Evolutionary conservation across 1,140 invertebrate genomes (phyloP).

Genomic region (Camponotus vicinus): DNA sequence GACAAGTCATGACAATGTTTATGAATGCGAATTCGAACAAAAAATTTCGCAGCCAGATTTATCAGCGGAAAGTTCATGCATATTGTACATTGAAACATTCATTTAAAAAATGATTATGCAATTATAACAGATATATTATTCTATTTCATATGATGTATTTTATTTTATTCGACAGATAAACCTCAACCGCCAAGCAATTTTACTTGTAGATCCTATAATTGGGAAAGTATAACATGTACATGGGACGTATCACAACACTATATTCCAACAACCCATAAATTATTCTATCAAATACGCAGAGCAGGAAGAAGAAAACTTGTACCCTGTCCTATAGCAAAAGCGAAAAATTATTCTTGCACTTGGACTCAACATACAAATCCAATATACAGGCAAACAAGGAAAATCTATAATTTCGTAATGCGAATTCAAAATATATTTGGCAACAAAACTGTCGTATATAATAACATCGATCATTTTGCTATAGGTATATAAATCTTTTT

Average conservation of each 20-base stretch:
- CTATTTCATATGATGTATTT: not conserved
- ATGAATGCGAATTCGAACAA: too few species aligned
- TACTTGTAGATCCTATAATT: conserved; percentile 89
- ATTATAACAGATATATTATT: not conserved
- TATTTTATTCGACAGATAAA: conserved; percentile 74
- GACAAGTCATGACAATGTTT: not conserved
- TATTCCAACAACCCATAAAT: conserved; percentile 86
- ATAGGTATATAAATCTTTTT: conserved; percentile 82
- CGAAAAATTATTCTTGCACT: conserved; percentile 80
- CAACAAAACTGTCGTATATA: conserved; percentile 78
- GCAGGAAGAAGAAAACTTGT: conserved; percentile 76
- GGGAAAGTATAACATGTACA: conserved; percentile 89
- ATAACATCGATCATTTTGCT: conserved; percentile 88
- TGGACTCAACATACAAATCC: conserved; percentile 88
- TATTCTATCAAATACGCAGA: conserved; percentile 86
- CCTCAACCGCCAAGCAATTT: conserved; percentile 88
- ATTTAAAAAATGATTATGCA: not conserved
- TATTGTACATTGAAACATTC: not conserved
- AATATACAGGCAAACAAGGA: conserved; percentile 88
- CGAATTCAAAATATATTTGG: conserved; percentile 87
- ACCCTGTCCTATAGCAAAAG: conserved; percentile 77
- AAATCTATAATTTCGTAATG: conserved; percentile 87
- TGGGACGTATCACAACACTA: conserved; percentile 87
- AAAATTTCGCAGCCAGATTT: not conserved
- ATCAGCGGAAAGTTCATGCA: not conserved